A percentile compares a stretch with the other conserved stretches of the same genome.
These are phyloP conservation scores for Chlorodrepanis virens DNA, from an alignment of 2,113 vertebrate species.

Conservation along the genomic window DNA sequence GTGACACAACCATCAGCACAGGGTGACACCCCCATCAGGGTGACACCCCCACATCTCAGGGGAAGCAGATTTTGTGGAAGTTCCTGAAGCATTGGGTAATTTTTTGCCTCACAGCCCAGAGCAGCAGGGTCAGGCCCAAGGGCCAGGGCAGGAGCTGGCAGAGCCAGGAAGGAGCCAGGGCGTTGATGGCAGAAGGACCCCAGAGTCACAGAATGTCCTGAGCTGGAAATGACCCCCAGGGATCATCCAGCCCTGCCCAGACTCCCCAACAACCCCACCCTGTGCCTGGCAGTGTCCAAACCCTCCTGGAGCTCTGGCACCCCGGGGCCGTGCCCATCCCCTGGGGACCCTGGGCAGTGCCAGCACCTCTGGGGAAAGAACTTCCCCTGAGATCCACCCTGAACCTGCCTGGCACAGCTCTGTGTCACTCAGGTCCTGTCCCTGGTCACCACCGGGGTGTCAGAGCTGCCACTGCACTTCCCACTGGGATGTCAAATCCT, in stretches of 20 bases:
- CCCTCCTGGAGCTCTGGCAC: not conserved
- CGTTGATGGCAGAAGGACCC: not conserved
- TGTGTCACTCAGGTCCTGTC: not conserved
- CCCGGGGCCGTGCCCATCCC: accelerated
- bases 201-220: no score
- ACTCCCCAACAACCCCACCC: not conserved
- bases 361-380: not conserved
- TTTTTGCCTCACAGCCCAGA: not conserved
- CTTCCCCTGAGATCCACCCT: accelerated
- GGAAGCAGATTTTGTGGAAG: not conserved
- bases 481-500: not conserved
- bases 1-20: not conserved
- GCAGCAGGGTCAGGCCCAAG: not conserved
- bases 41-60: not conserved
- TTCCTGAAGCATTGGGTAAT: not conserved
- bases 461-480: not conserved
- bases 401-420: not conserved
- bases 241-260: not conserved
- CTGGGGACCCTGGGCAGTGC: not conserved
- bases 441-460: not conserved
- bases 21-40: no score
- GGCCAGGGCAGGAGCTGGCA: not conserved
- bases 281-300: not conserved
- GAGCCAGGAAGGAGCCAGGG: not conserved
- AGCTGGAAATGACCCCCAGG: not conserved